A percentile compares a stretch with the other conserved stretches of the same genome.
These are phyloP conservation scores for Intellagama lesueurii DNA, from an alignment of 2,797 vertebrate genomes.

Conservation along the genomic window DNA sequence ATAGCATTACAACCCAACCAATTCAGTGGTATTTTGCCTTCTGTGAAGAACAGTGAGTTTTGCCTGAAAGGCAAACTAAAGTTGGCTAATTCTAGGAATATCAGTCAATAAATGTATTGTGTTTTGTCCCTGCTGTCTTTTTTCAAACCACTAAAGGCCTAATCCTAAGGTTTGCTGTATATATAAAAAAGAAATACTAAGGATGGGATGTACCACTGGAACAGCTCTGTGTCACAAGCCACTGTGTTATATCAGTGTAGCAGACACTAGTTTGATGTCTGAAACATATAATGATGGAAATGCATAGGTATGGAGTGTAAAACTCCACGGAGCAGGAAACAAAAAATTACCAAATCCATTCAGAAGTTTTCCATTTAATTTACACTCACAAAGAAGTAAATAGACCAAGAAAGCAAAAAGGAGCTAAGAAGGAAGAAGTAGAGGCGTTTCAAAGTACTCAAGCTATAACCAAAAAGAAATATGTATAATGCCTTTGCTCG, in stretches of 20 bases:
- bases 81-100: not conserved
- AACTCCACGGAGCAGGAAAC: conserved; percentile 56
- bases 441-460: conserved; percentile 88
- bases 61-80: conserved; percentile 49
- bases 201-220: not conserved
- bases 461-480: conserved; percentile 96
- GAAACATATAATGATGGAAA: not conserved
- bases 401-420: conserved; percentile 74
- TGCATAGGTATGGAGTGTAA: not conserved
- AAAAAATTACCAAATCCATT: conserved; percentile 67
- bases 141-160: conserved; percentile 52
- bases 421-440: conserved; percentile 84
- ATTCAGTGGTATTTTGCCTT: not conserved
- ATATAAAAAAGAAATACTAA: not conserved
- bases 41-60: conserved; percentile 9
- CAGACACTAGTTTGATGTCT: not conserved
- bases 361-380: conserved; percentile 69
- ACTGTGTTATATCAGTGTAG: conserved; percentile 30
- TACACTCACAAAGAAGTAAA: conserved; percentile 25
- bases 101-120: not conserved
- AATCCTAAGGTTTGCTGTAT: conserved; percentile 18
- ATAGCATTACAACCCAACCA: not conserved
- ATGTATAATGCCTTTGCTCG: conserved; percentile 89
- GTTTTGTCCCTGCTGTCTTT: conserved; percentile 55
- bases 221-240: conserved; percentile 55